Evolutionary conservation across 2,113 vertebrate genomes (phyloP).

Genomic region (Pygoscelis antarcticus): DNA sequence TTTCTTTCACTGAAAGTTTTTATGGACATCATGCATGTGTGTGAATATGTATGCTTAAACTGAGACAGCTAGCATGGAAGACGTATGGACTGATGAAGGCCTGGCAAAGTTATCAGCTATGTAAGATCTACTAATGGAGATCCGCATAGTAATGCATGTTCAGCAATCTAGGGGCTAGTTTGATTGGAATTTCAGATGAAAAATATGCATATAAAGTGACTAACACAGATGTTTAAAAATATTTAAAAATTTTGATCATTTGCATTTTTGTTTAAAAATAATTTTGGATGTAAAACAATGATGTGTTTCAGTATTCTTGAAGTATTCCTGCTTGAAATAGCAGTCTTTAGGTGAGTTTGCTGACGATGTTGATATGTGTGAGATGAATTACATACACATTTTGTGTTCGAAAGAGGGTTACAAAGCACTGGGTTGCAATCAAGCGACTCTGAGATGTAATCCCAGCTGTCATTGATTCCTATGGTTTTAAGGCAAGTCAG

Average conservation of each 20-base stretch:
- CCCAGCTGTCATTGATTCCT: background rate
- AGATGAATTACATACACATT: background rate
- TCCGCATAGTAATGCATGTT: background rate
- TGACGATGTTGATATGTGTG: background rate
- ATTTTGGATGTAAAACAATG: background rate
- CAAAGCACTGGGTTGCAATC: background rate
- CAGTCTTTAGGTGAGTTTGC: background rate
- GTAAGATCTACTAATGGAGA: background rate
- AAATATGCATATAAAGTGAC: background rate
- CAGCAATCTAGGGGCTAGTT: background rate
- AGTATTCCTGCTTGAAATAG: background rate
- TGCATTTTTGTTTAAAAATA: background rate
- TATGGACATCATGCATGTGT: background rate
- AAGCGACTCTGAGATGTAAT: background rate
- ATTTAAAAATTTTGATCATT: background rate
- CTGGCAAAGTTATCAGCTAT: background rate
- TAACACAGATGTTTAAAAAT: background rate
- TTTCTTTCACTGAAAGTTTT: background rate
- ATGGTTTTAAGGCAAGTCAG: background rate
- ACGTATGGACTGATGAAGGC: background rate
- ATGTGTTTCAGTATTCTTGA: background rate
- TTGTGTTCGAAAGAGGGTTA: background rate
- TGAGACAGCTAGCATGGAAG: background rate
- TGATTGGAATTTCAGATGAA: background rate
- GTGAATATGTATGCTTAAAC: background rate